Base-by-base conservation (phyloP, 2,797 vertebrate species). In the Tiaroga cobitis region DNA sequence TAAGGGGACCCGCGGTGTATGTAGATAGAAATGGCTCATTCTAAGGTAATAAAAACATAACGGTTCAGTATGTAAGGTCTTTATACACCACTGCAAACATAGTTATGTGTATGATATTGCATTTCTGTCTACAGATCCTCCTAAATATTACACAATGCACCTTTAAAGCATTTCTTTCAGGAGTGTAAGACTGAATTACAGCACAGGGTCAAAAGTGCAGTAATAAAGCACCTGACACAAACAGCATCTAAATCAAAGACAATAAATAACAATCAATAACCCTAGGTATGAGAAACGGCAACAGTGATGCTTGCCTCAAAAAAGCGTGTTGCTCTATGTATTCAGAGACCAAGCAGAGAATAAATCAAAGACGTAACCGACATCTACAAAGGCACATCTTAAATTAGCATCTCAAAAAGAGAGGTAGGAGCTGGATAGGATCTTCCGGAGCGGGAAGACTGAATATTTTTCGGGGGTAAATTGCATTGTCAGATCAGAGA, bases 381-480 rank as follows among this genome's bases (percentile, higher is more conserved):
- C n/a, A 75, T 65, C 11, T 65, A 41, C 26, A 37, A 43, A 61
- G 32, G 59, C 13, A 79, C 65, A 41, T 70, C 78, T 77, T 81
- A 69, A 87, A 76, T 84, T 49, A 77, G 69, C 49, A 26, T 87
- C 32, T 8, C 68, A 63, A 83, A 82, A 32, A 15, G 18, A 61
- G 15, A 63, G 29, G 32, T 65, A 32, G 63, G 29, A 32, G 29
- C 29, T 18, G 63, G 63, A 65, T 65, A 32, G 63, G 63, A 32
- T 65, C 63, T 65, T 26, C 54, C 24, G 8, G 26, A 49, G 34
- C 21, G 13, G 29, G 10, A 59, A 65, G 56, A 81, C 18, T 49
- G 10, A 59, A 56, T 65, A 18, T 72, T 18, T 21, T 51, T 63
- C 72, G 26, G 72, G 2, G 21, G 21, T 46, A 75, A 72, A 81